Evolutionary conservation across 2,113 vertebrate species (phyloP).

Genomic region (Sterrhoptilus dennistouni): DNA sequence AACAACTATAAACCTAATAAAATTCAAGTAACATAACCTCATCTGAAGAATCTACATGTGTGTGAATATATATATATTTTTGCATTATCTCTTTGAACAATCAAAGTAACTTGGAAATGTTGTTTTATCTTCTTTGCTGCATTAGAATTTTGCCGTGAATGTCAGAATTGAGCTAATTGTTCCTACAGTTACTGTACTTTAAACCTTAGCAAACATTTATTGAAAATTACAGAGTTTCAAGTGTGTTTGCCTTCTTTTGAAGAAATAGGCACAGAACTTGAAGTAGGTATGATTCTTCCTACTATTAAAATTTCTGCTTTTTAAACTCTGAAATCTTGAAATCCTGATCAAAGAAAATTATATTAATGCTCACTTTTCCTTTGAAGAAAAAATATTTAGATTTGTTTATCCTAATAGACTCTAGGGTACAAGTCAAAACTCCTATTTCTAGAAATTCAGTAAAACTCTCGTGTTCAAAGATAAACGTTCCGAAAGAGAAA

Average conservation of each 20-base stretch:
- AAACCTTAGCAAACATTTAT: not conserved
- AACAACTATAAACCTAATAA: rapidly evolving
- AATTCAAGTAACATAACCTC: not conserved
- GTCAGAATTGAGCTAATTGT: not conserved
- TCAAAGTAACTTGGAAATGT: not conserved
- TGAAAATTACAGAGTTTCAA: not conserved
- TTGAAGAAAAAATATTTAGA: not conserved
- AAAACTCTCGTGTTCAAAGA: not conserved
- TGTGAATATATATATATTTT: rapidly evolving
- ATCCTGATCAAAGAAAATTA: not conserved
- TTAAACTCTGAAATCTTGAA: not conserved
- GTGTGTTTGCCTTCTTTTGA: not conserved
- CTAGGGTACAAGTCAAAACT: not conserved
- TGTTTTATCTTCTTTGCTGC: not conserved
- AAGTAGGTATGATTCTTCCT: not conserved
- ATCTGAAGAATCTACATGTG: not conserved
- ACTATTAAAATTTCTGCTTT: not conserved
- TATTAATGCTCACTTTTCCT: not conserved
- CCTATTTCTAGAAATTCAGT: not conserved
- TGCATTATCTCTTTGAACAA: not conserved
- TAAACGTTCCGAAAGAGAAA: not conserved
- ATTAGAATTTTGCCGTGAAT: not conserved
- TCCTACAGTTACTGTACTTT: not conserved
- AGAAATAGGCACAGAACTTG: not conserved
- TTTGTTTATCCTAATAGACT: not conserved